A percentile compares a stretch with the other conserved stretches of the same genome.
These are phyloP conservation scores for Hirtodrosophila confusa DNA, from an alignment of 2,888 invertebrate species.

Conservation along the genomic window DNA sequence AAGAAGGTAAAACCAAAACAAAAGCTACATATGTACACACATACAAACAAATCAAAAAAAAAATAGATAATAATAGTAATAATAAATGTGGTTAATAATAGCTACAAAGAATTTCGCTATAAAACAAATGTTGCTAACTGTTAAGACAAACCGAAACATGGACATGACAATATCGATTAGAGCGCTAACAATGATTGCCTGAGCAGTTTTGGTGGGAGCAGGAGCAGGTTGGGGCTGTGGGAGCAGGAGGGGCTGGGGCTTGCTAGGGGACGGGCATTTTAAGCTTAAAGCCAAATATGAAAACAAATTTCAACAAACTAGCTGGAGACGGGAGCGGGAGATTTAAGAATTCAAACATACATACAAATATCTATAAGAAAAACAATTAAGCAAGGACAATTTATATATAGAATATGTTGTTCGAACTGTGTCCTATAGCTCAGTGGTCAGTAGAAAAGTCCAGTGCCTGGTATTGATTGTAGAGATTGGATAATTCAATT, in stretches of 20 bases:
- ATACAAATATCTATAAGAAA: neutral
- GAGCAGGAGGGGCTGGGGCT: too few relatives aligned
- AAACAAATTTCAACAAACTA: neutral
- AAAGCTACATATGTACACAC: conserved; percentile 23
- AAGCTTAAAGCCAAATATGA: conserved; percentile 7
- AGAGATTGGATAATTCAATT: neutral
- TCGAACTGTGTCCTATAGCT: conserved; percentile 31
- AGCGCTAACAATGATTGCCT: conserved; percentile 20
- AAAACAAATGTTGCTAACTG: conserved; percentile 49
- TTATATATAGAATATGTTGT: conserved; percentile 3
- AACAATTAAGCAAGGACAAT: conserved; percentile 7
- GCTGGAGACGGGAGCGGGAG: neutral
- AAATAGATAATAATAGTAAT: conserved; percentile 29
- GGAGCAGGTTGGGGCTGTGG: neutral
- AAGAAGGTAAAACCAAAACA: conserved; percentile 13
- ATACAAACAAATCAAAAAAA: conserved; percentile 28
- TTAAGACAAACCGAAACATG: conserved; percentile 41
- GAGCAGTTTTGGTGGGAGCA: neutral
- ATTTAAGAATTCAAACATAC: too few relatives aligned
- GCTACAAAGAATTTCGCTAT: conserved; percentile 46
- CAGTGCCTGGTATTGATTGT: conserved; percentile 11
- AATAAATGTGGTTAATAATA: conserved; percentile 35
- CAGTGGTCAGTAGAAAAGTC: conserved; percentile 37
- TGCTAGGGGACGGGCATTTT: neutral
- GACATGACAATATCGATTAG: conserved; percentile 15